A percentile compares a stretch with the other conserved stretches of the same genome.
These are phyloP conservation scores for Betta splendens DNA, from an alignment of 2,797 vertebrate species.

Conservation along the genomic window DNA sequence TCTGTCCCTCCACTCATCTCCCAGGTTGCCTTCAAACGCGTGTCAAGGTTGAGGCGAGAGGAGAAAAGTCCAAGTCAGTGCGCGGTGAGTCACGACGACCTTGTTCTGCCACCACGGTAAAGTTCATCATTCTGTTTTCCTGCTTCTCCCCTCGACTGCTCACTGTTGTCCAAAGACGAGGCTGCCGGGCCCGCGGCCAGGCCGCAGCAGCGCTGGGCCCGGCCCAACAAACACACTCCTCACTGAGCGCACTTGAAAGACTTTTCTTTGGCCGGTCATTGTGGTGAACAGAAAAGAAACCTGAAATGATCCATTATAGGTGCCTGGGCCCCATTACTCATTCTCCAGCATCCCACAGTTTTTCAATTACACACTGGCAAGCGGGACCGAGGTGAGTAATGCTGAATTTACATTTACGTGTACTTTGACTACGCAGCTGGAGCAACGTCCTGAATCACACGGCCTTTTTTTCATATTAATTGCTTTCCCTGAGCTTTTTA, in stretches of 20 bases:
- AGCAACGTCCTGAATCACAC: constrained; percentile 4
- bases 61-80: constrained; percentile 38
- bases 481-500: neutral
- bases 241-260: constrained; percentile 48
- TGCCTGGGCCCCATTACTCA: constrained; percentile 51
- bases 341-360: constrained; percentile 40
- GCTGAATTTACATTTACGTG: constrained; percentile 36
- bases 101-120: constrained; percentile 38
- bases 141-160: constrained; percentile 41
- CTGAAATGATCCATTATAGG: constrained; percentile 52
- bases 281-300: constrained; percentile 56
- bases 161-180: constrained; percentile 57
- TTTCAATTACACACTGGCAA: constrained; percentile 42
- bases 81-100: constrained; percentile 47
- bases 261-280: constrained; percentile 59
- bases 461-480: neutral
- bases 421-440: constrained; percentile 20
- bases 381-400: constrained; percentile 20
- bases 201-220: constrained; percentile 47
- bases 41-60: constrained; percentile 50
- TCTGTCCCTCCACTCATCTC: constrained; percentile 14
- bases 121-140: constrained; percentile 59
- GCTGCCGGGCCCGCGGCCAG: constrained; percentile 41
- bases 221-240: constrained; percentile 52
- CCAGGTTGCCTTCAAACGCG: constrained; percentile 25